phyloP scores from a whole-genome alignment of 2,113 vertebrate species.

The Nesogale talazaci region DNA sequence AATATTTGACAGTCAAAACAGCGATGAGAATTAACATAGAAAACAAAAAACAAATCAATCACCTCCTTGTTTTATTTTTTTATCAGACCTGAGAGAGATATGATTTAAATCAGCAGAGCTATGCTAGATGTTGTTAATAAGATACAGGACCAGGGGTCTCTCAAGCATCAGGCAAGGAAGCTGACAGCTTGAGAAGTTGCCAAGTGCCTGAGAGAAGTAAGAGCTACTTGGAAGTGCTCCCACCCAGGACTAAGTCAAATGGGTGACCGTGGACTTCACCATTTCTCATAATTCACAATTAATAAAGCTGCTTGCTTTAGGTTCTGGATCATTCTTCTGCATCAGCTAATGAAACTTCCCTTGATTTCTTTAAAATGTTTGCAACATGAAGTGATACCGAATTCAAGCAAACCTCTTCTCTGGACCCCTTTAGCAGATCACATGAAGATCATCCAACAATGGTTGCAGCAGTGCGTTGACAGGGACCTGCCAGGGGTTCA shows the following conservation, averaged over 20 bases:
- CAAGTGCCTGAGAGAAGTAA: slow-evolving; percentile 39
- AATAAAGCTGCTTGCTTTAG: background rate
- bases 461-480: too few species aligned
- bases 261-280: accelerated
- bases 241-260: background rate
- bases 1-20: too few species aligned
- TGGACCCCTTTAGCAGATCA: too few species aligned
- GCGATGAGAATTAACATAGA: too few species aligned
- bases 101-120: slow-evolving; percentile 15
- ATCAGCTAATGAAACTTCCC: background rate
- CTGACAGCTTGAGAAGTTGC: background rate
- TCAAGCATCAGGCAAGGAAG: too few species aligned
- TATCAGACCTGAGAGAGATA: background rate
- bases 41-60: too few species aligned
- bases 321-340: background rate
- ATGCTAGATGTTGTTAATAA: slow-evolving; percentile 57
- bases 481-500: too few species aligned
- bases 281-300: background rate
- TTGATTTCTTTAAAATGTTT: too few species aligned
- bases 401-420: too few species aligned
- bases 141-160: background rate
- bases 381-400: too few species aligned
- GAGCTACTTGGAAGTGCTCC: background rate
- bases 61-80: too few species aligned
- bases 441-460: too few species aligned